Base-by-base conservation (phyloP, 2,888 invertebrate genomes). In the Noctua pronuba region DNA sequence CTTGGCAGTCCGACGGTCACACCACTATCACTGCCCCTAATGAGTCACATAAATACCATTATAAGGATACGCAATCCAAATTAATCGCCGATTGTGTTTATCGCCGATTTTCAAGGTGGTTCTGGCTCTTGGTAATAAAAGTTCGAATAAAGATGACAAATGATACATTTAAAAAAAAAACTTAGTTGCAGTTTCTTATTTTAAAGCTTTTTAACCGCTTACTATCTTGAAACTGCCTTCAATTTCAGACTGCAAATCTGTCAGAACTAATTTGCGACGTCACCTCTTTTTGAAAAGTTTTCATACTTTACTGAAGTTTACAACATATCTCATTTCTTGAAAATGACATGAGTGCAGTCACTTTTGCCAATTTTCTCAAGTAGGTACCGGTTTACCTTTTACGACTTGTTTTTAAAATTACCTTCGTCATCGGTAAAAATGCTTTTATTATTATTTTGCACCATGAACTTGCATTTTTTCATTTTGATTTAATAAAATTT, bases 261-360 rank as follows among this genome's bases (percentile, higher is more conserved):
- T 72, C 72, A 69, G 44, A 72, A 82, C 18, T 60, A 69, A 65
- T 82, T 60, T 68, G 13, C 52, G 0, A 21, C 10, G 28, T 85
- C 65, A 69, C 38, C 18, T 52, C 35, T 72, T 60, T 69, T 65
- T 28, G 38, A 28, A 82, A 72, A 82, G 24, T 60, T 75, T 24
- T 69, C 10, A 58, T 60, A 85, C n/a, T 75, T 69, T 69, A 65
- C 38, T 18, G 44, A 46, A 79, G 10, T 82, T 62, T 52, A 18
- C 55, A 11, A 68, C 44, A 64, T 18, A 35, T 35, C 31, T 52
- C 21, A 72, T 84, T 62, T 81, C 11, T 41, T 67, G 46, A 44
- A 79, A 41, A 73, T 60, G 8, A 35, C 28, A 35, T 21, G 16
- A 60, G 55, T 71, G 64, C 44, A 73, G 11, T 73, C 31, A 70